Conservation (phyloP, 2,888 invertebrate genomes). For the Drosophila monieri region DNA sequence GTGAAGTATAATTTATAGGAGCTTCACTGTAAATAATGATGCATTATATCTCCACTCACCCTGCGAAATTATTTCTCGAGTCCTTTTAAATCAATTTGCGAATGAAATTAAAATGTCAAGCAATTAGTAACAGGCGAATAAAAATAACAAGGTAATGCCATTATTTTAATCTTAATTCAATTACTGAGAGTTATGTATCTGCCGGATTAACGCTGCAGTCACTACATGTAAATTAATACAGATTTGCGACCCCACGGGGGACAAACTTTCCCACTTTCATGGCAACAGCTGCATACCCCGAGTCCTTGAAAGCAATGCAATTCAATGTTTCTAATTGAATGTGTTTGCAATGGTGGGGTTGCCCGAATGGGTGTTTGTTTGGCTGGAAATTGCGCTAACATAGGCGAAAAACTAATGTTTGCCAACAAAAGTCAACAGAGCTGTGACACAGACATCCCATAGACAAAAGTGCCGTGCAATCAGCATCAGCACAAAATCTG, state of each 20-base stretch:
- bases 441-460: slow-evolving; percentile 6
- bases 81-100: slow-evolving; percentile 15
- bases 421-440: slow-evolving; percentile 48
- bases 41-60: neutral
- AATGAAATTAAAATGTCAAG: slow-evolving; percentile 18
- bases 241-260: slow-evolving; percentile 22
- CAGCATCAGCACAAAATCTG: slow-evolving; percentile 35
- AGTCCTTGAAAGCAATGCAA: slow-evolving; percentile 21
- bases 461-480: slow-evolving; percentile 15
- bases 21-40: neutral
- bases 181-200: slow-evolving; percentile 37
- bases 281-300: slow-evolving; percentile 27
- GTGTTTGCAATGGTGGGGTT: neutral
- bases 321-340: slow-evolving; percentile 42
- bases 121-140: slow-evolving; percentile 21
- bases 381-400: slow-evolving; percentile 17
- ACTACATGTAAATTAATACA: slow-evolving; percentile 31
- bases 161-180: slow-evolving; percentile 33
- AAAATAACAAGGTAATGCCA: slow-evolving; percentile 25
- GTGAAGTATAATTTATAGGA: neutral
- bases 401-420: slow-evolving; percentile 27
- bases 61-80: neutral
- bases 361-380: slow-evolving; percentile 2
- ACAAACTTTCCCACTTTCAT: slow-evolving; percentile 25
- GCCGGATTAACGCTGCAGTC: slow-evolving; percentile 4